Evolutionary conservation across 2,888 invertebrate genomes (phyloP).

Genomic region (Bellardia pandia): DNA sequence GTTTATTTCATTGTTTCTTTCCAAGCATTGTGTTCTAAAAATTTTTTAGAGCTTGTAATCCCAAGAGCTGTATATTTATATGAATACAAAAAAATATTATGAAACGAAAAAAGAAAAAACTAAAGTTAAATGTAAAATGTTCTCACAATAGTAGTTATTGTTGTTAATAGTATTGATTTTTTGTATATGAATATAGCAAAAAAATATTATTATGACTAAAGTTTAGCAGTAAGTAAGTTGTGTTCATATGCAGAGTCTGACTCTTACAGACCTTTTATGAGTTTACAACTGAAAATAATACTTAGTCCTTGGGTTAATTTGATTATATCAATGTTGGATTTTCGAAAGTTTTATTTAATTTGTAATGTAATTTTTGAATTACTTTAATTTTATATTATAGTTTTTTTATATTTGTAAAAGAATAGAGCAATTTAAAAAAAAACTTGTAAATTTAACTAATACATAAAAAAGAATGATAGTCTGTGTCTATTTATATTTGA

Average conservation of each 20-base stretch:
- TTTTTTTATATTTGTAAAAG: background rate
- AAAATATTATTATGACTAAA: constrained; percentile 2
- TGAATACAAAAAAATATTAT: background rate
- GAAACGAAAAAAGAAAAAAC: background rate
- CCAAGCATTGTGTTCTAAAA: constrained; percentile 49
- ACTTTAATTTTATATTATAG: background rate
- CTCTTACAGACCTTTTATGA: background rate
- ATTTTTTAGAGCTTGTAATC: background rate
- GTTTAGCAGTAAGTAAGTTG: background rate
- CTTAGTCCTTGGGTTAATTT: constrained; percentile 21
- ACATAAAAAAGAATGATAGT: too few species aligned
- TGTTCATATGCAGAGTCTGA: background rate
- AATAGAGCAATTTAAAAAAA: too few species aligned
- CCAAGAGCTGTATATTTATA: background rate
- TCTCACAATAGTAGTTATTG: constrained; percentile 42
- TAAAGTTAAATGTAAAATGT: constrained; percentile 35
- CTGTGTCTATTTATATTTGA: background rate
- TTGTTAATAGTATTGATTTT: background rate
- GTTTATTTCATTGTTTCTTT: constrained; percentile 44
- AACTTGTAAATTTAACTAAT: too few species aligned
- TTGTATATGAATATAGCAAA: background rate
- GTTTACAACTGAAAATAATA: background rate
- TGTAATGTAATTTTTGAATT: background rate
- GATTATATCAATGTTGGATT: constrained; percentile 14
- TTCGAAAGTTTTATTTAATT: background rate